Base-by-base conservation (phyloP, 2,113 vertebrate species). In the Myrmecobius fasciatus region DNA sequence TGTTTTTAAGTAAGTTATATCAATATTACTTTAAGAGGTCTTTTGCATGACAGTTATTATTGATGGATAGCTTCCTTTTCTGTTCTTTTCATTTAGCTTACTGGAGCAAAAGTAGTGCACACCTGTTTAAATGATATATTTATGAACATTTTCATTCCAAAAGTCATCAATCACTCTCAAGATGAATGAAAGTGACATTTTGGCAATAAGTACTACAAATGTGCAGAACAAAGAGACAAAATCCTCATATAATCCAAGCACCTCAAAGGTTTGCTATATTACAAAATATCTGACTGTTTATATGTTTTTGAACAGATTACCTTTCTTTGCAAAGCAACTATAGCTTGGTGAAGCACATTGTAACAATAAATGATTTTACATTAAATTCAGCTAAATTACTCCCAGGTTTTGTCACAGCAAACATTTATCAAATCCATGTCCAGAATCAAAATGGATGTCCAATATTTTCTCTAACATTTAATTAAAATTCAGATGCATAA, bases 11-110 rank as follows among this genome's bases (percentile, higher is more conserved):
- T 89, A 94, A 91, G 75, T 93, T 96, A 92, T 92, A 53, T 96
- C 96, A 97, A 49, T 97, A 92, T 95, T 97, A 96, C 96, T 96
- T 97, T 97, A 97, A 97, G 28, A 95, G 28, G n/a, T 90, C 89
- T 89, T 95, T 93, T 90, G 2, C 52, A 93, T 60, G 96, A 92
- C 93, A 91, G 67, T 90, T 95, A 60, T 51, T 95, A 91, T 94
- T 95, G 90, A 95, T 94, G 92, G 94, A 97, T 90, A 96, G 75
- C 94, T 93, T 97, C 95, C 96, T 96, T n/a, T 88, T 95, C n/a
- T 90, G 93, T 53, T 95, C 53, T 91, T 43, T 96, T 95, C 47
- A 93, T 95, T 98, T 94, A 94, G 36, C 91, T 97, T 97, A 95
- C 54, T 96, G 26, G 43, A 88, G 28, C 96, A 93, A 92, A 94